Base-by-base conservation (phyloP, 2,888 invertebrate genomes). In the Cheilosia variabilis region DNA sequence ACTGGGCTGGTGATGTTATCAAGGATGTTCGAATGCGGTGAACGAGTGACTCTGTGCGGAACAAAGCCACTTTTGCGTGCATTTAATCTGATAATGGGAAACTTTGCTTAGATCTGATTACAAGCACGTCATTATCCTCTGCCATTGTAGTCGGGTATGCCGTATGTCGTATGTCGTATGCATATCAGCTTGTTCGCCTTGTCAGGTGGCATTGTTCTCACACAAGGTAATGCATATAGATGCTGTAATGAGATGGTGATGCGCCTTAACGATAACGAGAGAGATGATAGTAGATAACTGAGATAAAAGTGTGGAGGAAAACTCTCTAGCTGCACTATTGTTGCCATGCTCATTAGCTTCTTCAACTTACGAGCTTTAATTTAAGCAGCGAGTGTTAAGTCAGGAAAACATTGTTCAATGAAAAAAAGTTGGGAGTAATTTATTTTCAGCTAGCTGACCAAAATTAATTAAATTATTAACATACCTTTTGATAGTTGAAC, bases 31-130 rank as follows among this genome's bases (percentile, higher is more conserved):
- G 10, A 55, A 15, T 37, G 43, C 45, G 31, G 19, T 60, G 31
- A 41, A 62, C 37, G 10, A 13, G 45, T 41, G 47, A 34, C 6
- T 68, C 53, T 47, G 17, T 45, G 24, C n/a, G 27, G 17, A 22
- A 24, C 41, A 4, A 4, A 10, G n/a, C 17, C 31, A 17, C 17
- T 13, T 15, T 27, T 17, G 24, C 5, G 4, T 6, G 27, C 45
- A 47, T 53, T 24, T 66, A 24, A 19, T 47, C 47, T 17, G 62
- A 47, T 22, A 50, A 66, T 43, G 41, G 17, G 27, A 41, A 47
- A 31, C 75, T 68, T 76, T 43, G 57, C 57, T 62, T 63, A 31
- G 75, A 81, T 81, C 75, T 76, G 75, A 81, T 81, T 75, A 43
- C 31, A 80, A 68, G 75, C 68, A 52, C 17, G n/a, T 17, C 24